phyloP scores from a whole-genome alignment of 2,888 invertebrate species.

The Pachycephus smyrnensis region DNA sequence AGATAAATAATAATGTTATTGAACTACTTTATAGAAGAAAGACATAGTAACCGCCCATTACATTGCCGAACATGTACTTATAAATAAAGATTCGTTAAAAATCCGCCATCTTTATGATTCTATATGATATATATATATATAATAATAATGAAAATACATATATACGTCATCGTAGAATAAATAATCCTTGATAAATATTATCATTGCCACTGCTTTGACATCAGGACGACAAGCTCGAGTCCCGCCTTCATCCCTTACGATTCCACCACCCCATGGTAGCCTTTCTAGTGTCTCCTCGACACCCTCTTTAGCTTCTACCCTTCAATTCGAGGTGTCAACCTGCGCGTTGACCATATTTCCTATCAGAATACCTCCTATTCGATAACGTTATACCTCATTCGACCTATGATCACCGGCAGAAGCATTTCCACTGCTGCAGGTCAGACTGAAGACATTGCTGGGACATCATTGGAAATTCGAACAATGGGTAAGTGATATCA shows the following conservation, averaged over 20 bases:
- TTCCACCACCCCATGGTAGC: constrained; percentile 24
- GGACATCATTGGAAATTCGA: too few species aligned
- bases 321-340: constrained; percentile 27
- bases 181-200: neutral
- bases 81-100: constrained; percentile 33
- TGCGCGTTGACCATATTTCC: constrained; percentile 16
- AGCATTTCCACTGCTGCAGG: too few species aligned
- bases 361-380: too few species aligned
- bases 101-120: neutral
- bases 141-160: too few species aligned
- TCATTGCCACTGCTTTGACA: neutral
- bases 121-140: too few species aligned
- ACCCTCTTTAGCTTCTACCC: constrained; percentile 21
- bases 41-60: neutral
- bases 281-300: constrained; percentile 18
- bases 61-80: constrained; percentile 20
- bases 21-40: neutral
- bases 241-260: constrained; percentile 15
- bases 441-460: too few species aligned
- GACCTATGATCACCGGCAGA: neutral
- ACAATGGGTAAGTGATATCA: too few species aligned
- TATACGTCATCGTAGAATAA: too few species aligned
- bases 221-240: constrained; percentile 25
- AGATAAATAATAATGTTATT: too few species aligned
- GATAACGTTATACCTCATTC: too few species aligned